phyloP scores from a whole-genome alignment of 92 coral and sea anemone species.

The Epizoanthus stellaris region DNA sequence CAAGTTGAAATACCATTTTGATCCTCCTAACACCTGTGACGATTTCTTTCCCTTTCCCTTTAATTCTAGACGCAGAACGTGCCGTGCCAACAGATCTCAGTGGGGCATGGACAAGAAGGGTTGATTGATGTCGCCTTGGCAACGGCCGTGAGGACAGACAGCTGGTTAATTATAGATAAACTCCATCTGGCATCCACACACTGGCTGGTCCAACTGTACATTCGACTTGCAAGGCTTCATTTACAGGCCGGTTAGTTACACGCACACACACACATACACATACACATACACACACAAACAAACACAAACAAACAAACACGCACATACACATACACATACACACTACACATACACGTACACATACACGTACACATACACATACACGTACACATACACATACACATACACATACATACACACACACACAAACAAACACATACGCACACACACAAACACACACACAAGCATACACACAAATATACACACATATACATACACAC shows the following conservation, averaged over 20 bases:
- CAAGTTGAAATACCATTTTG: not conserved
- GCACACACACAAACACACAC: no score
- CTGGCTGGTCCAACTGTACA: conserved; percentile 91
- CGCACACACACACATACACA: not conserved
- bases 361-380: no score
- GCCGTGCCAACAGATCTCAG: conserved; percentile 82
- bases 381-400: no score
- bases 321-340: not conserved
- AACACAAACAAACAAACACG: no score
- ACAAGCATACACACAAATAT: no score
- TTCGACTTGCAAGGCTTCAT: conserved; percentile 88
- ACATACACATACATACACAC: no score
- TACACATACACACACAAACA: conserved; percentile 16
- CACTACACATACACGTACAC: no score
- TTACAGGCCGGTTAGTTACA: conserved; percentile 78
- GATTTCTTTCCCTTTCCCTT: not conserved
- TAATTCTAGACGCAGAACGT: conserved; percentile 73
- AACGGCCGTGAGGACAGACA: conserved; percentile 93
- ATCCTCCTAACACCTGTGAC: not conserved
- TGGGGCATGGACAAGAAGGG: conserved; percentile 89
- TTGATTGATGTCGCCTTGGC: conserved; percentile 93
- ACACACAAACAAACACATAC: no score
- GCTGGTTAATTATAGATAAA: conserved; percentile 91
- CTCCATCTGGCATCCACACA: conserved; percentile 85
- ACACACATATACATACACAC: no score